Evolutionary conservation across 2,888 invertebrate genomes (phyloP).

Genomic region (Amiota minor): DNA sequence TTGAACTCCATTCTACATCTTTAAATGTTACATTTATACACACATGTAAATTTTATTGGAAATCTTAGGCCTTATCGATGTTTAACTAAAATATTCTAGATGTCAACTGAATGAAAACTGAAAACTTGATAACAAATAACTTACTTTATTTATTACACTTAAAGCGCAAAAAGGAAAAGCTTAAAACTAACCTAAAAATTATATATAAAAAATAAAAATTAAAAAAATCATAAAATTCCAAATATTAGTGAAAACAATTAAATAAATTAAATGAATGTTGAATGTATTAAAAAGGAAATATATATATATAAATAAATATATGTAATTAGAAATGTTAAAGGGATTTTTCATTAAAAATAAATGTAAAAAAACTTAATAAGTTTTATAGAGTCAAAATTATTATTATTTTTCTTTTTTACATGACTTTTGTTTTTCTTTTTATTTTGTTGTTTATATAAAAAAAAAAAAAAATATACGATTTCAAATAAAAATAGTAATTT

Average conservation of each 20-base stretch:
- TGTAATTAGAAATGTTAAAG: background rate
- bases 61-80: background rate
- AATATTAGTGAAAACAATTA: conserved; percentile 38
- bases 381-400: background rate
- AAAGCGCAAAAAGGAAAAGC: conserved; percentile 2
- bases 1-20: too few relatives aligned
- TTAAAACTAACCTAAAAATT: conserved; percentile 33
- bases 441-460: background rate
- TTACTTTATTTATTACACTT: conserved; percentile 46
- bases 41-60: too few relatives aligned
- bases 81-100: conserved; percentile 1
- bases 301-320: background rate
- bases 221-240: conserved; percentile 45
- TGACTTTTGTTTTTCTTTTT: background rate
- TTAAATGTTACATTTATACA: too few relatives aligned
- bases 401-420: background rate
- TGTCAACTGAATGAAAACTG: background rate
- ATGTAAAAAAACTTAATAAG: background rate
- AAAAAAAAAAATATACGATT: too few relatives aligned
- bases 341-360: background rate
- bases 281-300: conserved; percentile 20
- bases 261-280: conserved; percentile 27
- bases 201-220: conserved; percentile 31
- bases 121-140: background rate
- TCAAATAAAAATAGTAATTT: background rate